Percentiles rank a stretch among this genome's conserved stretches.
These are phyloP conservation scores for Agriotes lineatus DNA, from an alignment of 2,888 invertebrate species.

Conservation along the genomic window DNA sequence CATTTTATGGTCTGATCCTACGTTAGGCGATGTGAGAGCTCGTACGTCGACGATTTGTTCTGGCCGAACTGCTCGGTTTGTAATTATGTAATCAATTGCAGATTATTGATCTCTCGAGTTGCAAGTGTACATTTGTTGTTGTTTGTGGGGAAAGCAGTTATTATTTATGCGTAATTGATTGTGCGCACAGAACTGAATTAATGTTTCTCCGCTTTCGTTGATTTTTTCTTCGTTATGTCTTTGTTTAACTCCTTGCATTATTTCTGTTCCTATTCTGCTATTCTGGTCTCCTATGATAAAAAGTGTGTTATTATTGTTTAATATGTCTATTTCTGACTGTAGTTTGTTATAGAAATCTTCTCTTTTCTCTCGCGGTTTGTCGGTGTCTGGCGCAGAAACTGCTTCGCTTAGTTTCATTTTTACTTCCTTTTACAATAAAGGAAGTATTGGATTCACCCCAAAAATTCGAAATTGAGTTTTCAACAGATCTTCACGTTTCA, in stretches of 20 bases:
- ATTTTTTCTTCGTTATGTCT: neutral
- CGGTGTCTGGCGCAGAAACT: neutral
- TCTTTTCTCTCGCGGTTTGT: slow-evolving; percentile 8
- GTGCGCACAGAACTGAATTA: slow-evolving; percentile 1
- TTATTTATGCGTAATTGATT: too few species aligned
- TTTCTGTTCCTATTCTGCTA: slow-evolving; percentile 6
- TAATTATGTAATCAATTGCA: slow-evolving; percentile 6
- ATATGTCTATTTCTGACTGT: slow-evolving; percentile 1
- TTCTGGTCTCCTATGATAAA: neutral
- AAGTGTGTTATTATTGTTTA: too few species aligned
- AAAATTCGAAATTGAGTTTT: too few species aligned
- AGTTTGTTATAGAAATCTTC: neutral
- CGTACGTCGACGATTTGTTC: neutral
- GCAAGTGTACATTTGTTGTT: neutral
- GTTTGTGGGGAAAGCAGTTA: neutral
- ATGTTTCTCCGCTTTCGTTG: neutral
- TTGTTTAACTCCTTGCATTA: slow-evolving; percentile 1
- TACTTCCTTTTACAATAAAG: too few species aligned
- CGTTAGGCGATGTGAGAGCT: too few species aligned
- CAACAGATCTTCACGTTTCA: too few species aligned
- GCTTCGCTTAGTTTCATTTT: slow-evolving; percentile 1
- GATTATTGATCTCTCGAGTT: neutral
- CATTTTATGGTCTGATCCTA: too few species aligned
- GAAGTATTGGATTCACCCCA: too few species aligned
- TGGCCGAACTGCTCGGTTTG: too few species aligned